Evolutionary conservation across 2,797 vertebrate genomes (phyloP).

Genomic region (Coendou prehensilis): DNA sequence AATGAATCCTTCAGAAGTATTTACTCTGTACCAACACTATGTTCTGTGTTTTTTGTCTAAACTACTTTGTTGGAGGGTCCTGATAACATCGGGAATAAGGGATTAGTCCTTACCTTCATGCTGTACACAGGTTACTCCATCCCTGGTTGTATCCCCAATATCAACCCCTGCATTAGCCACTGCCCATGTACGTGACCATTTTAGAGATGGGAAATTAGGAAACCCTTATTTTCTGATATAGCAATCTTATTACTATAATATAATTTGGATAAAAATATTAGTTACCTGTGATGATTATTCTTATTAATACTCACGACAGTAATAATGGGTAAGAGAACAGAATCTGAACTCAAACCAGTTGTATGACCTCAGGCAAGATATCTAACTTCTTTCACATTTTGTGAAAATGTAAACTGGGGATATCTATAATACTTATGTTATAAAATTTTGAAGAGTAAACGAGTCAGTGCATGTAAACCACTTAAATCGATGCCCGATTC

Average conservation of each 20-base stretch:
- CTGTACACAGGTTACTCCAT: neutral
- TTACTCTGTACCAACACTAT: neutral
- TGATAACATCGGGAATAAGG: neutral
- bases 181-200: neutral
- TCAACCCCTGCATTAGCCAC: neutral
- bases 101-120: neutral
- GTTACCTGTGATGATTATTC: neutral
- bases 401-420: neutral
- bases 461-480: neutral
- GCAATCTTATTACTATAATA: neutral
- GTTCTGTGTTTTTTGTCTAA: neutral
- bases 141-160: neutral
- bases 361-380: neutral
- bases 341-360: neutral
- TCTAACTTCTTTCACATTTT: neutral
- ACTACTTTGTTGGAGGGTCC: neutral
- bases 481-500: neutral
- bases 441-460: neutral
- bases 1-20: constrained; percentile 3
- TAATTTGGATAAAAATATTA: constrained; percentile 22
- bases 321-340: neutral
- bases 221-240: neutral
- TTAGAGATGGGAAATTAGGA: constrained; percentile 13
- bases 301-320: neutral
- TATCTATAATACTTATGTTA: neutral